phyloP scores from a whole-genome alignment of 2,888 invertebrate genomes.

The Aelia acuminata region DNA sequence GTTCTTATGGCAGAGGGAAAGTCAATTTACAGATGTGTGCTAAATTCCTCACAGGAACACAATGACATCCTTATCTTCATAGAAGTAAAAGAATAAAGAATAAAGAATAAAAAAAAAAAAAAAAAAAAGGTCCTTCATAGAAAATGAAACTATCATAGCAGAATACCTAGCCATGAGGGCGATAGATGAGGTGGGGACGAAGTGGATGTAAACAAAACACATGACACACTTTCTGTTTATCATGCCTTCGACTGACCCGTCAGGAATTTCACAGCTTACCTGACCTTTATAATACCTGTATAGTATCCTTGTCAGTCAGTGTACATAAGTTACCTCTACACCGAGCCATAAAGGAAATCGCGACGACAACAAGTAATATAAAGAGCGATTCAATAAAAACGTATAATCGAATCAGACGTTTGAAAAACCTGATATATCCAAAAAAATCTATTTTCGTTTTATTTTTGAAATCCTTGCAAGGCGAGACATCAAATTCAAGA shows the following conservation, averaged over 20 bases:
- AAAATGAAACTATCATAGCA: not conserved
- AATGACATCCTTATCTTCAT: not conserved
- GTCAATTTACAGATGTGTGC: not conserved
- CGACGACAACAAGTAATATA: too few relatives aligned
- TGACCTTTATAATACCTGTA: not conserved
- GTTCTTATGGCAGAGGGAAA: not conserved
- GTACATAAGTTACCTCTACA: not conserved
- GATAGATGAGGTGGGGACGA: not conserved
- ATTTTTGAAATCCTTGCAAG: too few relatives aligned
- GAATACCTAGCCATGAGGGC: not conserved
- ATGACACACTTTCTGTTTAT: conserved; percentile 29
- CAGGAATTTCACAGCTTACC: not conserved
- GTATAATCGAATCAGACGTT: too few relatives aligned
- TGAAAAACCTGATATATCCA: too few relatives aligned
- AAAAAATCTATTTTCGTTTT: too few relatives aligned
- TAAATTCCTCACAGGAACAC: not conserved
- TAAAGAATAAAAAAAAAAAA: not conserved
- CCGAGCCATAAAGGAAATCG: not conserved
- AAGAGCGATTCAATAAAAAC: too few relatives aligned
- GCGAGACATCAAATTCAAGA: too few relatives aligned
- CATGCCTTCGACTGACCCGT: not conserved
- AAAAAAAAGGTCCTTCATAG: not conserved
- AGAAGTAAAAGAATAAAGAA: not conserved
- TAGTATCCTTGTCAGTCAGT: not conserved
- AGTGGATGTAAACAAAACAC: conserved; percentile 1